These are phyloP conservation scores for Drosophila infuscata DNA, from an alignment of 2,888 invertebrate species.

Conservation along the genomic window DNA sequence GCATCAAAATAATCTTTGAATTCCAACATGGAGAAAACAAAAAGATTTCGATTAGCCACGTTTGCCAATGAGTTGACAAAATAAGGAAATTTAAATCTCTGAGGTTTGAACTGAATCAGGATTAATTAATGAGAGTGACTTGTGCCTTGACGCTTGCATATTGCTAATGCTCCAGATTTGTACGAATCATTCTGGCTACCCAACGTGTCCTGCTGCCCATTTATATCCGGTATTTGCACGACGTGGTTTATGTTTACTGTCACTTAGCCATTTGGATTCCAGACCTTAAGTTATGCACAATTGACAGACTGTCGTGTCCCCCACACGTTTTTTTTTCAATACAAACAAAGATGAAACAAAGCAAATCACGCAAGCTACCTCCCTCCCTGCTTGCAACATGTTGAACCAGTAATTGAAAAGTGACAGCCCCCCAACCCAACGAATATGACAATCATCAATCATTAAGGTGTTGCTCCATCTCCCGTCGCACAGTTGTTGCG, in stretches of 20 bases:
- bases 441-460: conserved; percentile 81
- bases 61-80: conserved; percentile 51
- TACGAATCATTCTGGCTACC: conserved; percentile 44
- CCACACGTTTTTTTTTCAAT: conserved; percentile 14
- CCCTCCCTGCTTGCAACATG: conserved; percentile 28
- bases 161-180: conserved; percentile 39
- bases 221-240: conserved; percentile 6
- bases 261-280: conserved; percentile 50
- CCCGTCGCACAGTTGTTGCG: background rate
- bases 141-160: conserved; percentile 39
- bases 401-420: conserved; percentile 69
- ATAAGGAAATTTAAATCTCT: conserved; percentile 43
- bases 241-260: conserved; percentile 46
- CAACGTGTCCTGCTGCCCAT: conserved; percentile 3
- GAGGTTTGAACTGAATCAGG: conserved; percentile 38
- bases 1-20: background rate
- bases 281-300: conserved; percentile 34
- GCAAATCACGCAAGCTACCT: conserved; percentile 64
- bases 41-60: conserved; percentile 16
- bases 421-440: conserved; percentile 21
- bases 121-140: conserved; percentile 61
- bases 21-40: background rate
- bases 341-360: conserved; percentile 59
- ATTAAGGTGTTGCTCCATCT: conserved; percentile 38
- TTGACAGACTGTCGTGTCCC: conserved; percentile 59